A percentile compares a stretch with the other conserved stretches of the same genome.
Evolutionary conservation across 1,140 invertebrate genomes (phyloP).

Genomic region (Gryllus bimaculatus): DNA sequence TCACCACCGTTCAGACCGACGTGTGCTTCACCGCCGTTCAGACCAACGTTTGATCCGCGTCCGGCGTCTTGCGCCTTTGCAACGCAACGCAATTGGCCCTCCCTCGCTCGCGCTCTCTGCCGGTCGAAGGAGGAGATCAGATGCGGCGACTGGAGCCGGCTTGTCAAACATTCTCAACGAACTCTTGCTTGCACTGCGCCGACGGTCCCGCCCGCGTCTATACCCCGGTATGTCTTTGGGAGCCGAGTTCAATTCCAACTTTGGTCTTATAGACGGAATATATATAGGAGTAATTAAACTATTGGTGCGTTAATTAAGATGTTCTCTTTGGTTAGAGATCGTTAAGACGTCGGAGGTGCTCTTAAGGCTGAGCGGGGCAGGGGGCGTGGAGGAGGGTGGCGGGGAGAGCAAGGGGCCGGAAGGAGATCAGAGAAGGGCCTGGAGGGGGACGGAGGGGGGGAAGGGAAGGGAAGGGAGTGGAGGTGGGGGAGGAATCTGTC

Average conservation of each 20-base stretch:
- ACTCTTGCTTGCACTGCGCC: neutral
- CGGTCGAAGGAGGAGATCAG: neutral
- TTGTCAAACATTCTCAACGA: neutral
- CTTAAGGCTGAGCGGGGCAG: no score
- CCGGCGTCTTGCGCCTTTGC: neutral
- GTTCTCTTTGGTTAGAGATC: neutral
- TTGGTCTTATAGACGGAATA: neutral
- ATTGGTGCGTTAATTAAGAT: slow-evolving; percentile 1
- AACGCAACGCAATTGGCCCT: neutral
- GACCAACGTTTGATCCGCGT: neutral
- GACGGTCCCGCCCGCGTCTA: neutral
- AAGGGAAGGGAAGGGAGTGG: no score
- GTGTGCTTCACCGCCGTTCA: no score
- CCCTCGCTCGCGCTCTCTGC: no score
- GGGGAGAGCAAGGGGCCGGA: no score
- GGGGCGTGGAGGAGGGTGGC: no score
- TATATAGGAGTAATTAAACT: slow-evolving; percentile 6
- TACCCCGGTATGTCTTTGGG: neutral
- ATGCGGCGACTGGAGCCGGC: neutral
- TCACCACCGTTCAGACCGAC: no score
- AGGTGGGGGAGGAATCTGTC: no score
- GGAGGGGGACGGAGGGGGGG: no score
- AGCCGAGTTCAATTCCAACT: neutral
- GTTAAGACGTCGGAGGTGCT: neutral
- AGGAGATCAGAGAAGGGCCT: no score